These are phyloP conservation scores for Catajapyx aquilonaris DNA, from an alignment of 1,140 invertebrate genomes.

Conservation along the genomic window DNA sequence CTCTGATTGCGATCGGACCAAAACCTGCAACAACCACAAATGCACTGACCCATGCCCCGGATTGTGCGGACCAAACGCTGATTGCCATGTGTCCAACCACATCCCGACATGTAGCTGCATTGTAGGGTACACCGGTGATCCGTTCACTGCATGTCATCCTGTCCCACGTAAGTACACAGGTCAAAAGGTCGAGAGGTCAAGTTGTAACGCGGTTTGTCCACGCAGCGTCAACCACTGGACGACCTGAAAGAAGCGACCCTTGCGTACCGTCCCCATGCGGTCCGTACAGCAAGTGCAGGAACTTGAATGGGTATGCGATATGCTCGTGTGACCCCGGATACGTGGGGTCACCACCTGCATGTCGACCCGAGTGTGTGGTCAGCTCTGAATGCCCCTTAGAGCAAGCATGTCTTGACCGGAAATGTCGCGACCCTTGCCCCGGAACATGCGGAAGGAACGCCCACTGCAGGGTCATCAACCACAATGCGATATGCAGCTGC, in stretches of 20 bases:
- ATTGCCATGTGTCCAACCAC: constrained; percentile 49
- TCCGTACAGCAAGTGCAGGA: constrained; percentile 51
- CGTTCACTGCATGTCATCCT: constrained; percentile 17
- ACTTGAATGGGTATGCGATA: constrained; percentile 41
- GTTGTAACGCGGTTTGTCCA: background rate
- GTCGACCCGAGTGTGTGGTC: constrained; percentile 36
- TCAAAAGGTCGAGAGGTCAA: background rate
- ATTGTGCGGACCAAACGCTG: constrained; percentile 47
- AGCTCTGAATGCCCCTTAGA: constrained; percentile 38
- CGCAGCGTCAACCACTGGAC: background rate
- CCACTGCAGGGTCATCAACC: constrained; percentile 40
- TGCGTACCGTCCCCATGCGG: constrained; percentile 63
- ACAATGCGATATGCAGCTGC: constrained; percentile 45
- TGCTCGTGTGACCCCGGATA: constrained; percentile 49
- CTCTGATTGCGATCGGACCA: constrained; percentile 43
- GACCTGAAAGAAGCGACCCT: constrained; percentile 24
- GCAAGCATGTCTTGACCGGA: constrained; percentile 37
- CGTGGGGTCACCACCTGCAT: constrained; percentile 38
- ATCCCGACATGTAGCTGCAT: constrained; percentile 55
- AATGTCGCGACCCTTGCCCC: constrained; percentile 42
- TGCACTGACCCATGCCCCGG: constrained; percentile 51
- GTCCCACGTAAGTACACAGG: constrained; percentile 16
- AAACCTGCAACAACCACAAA: constrained; percentile 41
- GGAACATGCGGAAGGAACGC: constrained; percentile 46
- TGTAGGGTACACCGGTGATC: constrained; percentile 38